Evolutionary conservation across 2,888 invertebrate genomes (phyloP).

Genomic region (Tipula helvola): DNA sequence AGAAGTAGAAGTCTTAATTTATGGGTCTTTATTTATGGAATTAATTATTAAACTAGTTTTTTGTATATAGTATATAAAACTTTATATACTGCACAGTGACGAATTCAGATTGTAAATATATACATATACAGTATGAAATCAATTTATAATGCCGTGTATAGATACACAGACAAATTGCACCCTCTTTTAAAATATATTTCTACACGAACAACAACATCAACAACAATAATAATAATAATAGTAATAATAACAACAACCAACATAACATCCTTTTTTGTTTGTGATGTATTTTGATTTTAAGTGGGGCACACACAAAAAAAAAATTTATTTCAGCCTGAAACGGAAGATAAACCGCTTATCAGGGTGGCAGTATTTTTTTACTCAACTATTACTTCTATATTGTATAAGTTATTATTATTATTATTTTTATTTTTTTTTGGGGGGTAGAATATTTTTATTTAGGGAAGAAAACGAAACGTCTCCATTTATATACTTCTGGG

Average conservation of each 20-base stretch:
- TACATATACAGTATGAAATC: neutral
- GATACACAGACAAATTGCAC: neutral
- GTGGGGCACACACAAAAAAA: slow-evolving; percentile 5
- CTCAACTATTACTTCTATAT: slow-evolving; percentile 12
- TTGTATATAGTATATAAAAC: neutral
- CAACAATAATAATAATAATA: neutral
- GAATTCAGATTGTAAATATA: neutral
- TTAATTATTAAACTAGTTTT: slow-evolving; percentile 4
- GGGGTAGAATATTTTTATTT: neutral
- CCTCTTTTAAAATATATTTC: neutral
- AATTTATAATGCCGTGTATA: neutral
- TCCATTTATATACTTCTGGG: neutral
- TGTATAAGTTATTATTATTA: neutral
- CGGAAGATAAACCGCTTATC: slow-evolving; percentile 27
- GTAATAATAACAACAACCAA: neutral
- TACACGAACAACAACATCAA: neutral
- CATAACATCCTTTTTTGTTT: neutral
- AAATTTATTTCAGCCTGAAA: slow-evolving; percentile 20
- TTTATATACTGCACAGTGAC: neutral
- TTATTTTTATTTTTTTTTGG: neutral
- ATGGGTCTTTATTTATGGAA: neutral
- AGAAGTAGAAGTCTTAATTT: neutral
- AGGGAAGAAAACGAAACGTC: neutral
- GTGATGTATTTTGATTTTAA: neutral
- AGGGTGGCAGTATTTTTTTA: slow-evolving; percentile 15